These are phyloP conservation scores for Rana temporaria DNA, from an alignment of 2,113 vertebrate species.

Conservation along the genomic window DNA sequence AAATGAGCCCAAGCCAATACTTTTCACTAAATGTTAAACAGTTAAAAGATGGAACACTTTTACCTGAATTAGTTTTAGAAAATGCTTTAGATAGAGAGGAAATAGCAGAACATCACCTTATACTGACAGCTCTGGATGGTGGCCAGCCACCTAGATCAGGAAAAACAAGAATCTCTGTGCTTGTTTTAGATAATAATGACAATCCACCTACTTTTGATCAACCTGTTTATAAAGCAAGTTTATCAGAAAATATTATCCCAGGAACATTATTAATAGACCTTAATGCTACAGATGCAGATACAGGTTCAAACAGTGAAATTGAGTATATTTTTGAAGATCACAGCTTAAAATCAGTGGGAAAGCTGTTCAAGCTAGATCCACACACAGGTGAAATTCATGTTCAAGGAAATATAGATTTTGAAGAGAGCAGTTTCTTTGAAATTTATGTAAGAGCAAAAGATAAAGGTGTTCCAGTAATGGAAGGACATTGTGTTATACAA, in stretches of 20 bases:
- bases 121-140: slow-evolving; percentile 77
- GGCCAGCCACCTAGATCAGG: slow-evolving; percentile 75
- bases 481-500: slow-evolving; percentile 80
- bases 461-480: slow-evolving; percentile 81
- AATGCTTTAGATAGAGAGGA: slow-evolving; percentile 77
- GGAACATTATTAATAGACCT: slow-evolving; percentile 73
- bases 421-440: slow-evolving; percentile 79
- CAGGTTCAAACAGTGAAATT: slow-evolving; percentile 80
- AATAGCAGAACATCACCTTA: slow-evolving; percentile 72
- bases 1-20: slow-evolving; percentile 73
- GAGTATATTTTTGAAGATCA: slow-evolving; percentile 79
- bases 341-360: slow-evolving; percentile 69
- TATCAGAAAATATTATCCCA: slow-evolving; percentile 71
- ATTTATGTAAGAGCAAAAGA: slow-evolving; percentile 83
- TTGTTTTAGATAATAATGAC: slow-evolving; percentile 81
- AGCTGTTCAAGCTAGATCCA: slow-evolving; percentile 76
- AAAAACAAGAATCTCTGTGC: slow-evolving; percentile 76
- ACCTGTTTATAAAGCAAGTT: slow-evolving; percentile 69
- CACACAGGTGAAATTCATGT: slow-evolving; percentile 77
- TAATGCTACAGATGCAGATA: slow-evolving; percentile 76
- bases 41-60: slow-evolving; percentile 70
- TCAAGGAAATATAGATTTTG: slow-evolving; percentile 78
- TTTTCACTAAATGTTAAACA: slow-evolving; percentile 75
- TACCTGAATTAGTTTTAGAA: slow-evolving; percentile 82
- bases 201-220: slow-evolving; percentile 79